Evolutionary conservation across 2,113 vertebrate species (phyloP), one percentile per base, ranked within the genome.

Genomic region (Acanthisitta chloris): DNA sequence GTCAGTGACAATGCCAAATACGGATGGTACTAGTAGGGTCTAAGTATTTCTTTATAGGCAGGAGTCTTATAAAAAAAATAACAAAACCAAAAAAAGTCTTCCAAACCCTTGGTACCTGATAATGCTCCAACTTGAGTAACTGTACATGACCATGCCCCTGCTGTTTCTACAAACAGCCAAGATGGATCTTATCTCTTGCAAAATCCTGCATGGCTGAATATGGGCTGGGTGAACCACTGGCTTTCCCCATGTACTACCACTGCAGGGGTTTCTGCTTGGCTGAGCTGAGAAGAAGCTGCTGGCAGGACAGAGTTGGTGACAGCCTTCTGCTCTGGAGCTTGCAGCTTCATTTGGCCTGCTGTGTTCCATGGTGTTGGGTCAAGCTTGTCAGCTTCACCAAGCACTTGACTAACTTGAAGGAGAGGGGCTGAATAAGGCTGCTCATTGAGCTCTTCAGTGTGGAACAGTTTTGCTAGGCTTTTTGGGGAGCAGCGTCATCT

Each of bases 31-130:
- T 49, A 72, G n/a, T 51, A 54, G 69, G n/a, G 3, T 67, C 31
- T 74, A 51, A 2, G 4, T 77, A 24, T 61, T 82, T 42, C 10
- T 79, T 67, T 65, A 38, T 42, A 69, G 31, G 31, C 28, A 72
- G 34, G 5, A 66, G 34, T 81, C 0, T 36, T 43, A 28, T 18
- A n/a, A n/a, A n/a, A n/a, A n/a, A n/a, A n/a, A n/a, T n/a, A n/a
- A n/a, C n/a, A n/a, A n/a, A n/a, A n/a, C n/a, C n/a, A n/a, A n/a
- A n/a, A n/a, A 24, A 40, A n/a, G 14, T 33, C 6, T 34, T 55
- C 14, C 8, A 28, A 42, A 82, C 14, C 8, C 11, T 34, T 76
- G 28, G 12, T 73, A 42, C 14, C 54, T 81, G 12, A 19, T 46
- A 62, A 25, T 12, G 14, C 16, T 83, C 10, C 21, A 16, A 9